Evolutionary conservation across 2,113 vertebrate genomes (phyloP).

Genomic region (Peromyscus leucopus): DNA sequence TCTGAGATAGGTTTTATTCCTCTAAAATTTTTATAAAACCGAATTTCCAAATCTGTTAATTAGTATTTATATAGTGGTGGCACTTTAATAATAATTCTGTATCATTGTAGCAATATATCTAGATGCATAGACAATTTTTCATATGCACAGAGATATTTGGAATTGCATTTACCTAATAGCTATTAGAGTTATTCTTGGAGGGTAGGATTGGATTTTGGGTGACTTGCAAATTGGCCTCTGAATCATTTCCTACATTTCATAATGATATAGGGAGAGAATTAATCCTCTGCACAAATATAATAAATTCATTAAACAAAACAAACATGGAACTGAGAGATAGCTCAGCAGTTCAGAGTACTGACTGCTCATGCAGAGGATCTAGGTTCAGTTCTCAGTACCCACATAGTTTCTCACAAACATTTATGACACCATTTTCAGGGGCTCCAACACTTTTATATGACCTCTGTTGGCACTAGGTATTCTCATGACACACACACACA

Average conservation of each 20-base stretch:
- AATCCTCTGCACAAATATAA: neutral
- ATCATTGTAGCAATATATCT: neutral
- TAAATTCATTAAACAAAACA: neutral
- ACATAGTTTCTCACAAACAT: neutral
- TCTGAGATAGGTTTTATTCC: neutral
- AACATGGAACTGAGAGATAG: neutral
- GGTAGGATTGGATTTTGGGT: neutral
- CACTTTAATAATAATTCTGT: neutral
- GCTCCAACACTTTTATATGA: neutral
- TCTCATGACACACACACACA: neutral
- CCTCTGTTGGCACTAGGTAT: no score
- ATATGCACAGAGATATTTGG: neutral
- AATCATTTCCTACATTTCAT: neutral
- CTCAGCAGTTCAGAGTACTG: neutral
- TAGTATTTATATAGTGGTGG: neutral
- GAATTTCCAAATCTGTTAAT: neutral
- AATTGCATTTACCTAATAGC: neutral
- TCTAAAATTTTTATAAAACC: slow-evolving; percentile 12
- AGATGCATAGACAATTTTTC: neutral
- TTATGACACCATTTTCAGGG: neutral
- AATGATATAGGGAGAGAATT: slow-evolving; percentile 21
- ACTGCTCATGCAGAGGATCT: neutral
- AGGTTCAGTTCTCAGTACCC: neutral
- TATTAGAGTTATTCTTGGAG: neutral
- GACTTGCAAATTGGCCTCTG: neutral